Evolutionary conservation across 2,113 vertebrate species (phyloP).

Genomic region (Mustela lutreola): DNA sequence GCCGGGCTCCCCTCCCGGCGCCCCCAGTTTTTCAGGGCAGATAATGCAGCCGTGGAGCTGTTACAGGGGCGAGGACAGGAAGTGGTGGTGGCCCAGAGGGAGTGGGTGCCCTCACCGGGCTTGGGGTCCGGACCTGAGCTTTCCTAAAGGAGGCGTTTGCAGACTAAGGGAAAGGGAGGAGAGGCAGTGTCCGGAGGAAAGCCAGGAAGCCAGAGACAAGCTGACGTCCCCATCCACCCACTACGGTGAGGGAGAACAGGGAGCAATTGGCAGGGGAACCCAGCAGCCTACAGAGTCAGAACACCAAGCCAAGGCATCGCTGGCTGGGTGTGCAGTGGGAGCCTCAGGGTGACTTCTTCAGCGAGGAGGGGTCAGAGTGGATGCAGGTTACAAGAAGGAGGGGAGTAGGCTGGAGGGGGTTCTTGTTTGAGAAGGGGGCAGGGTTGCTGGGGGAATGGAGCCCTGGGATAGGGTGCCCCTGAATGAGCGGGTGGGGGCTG

Average conservation of each 20-base stretch:
- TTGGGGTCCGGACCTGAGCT: not conserved
- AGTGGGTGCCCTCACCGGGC: not conserved
- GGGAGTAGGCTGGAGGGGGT: not conserved
- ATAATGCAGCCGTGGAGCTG: not conserved
- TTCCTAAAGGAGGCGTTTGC: not conserved
- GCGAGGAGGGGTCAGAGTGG: not conserved
- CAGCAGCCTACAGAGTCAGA: not conserved
- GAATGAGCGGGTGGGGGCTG: not conserved
- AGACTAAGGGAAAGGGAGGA: not conserved
- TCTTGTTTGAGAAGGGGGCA: not conserved
- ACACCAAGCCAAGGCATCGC: not conserved
- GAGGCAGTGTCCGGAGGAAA: not conserved
- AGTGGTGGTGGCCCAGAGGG: not conserved
- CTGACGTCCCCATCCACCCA: too few species aligned
- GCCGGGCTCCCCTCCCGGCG: rapidly evolving
- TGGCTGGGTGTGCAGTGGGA: not conserved
- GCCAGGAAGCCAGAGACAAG: not conserved
- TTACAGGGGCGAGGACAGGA: not conserved
- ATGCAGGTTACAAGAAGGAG: not conserved
- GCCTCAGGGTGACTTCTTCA: not conserved
- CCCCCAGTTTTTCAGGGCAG: not conserved
- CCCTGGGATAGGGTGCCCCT: not conserved
- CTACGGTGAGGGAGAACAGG: not conserved
- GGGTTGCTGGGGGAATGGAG: not conserved
- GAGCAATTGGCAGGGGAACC: not conserved